Percentiles rank a stretch among this genome's conserved stretches.
Conservation (phyloP, 2,888 invertebrate genomes). For the Helleia helle region DNA sequence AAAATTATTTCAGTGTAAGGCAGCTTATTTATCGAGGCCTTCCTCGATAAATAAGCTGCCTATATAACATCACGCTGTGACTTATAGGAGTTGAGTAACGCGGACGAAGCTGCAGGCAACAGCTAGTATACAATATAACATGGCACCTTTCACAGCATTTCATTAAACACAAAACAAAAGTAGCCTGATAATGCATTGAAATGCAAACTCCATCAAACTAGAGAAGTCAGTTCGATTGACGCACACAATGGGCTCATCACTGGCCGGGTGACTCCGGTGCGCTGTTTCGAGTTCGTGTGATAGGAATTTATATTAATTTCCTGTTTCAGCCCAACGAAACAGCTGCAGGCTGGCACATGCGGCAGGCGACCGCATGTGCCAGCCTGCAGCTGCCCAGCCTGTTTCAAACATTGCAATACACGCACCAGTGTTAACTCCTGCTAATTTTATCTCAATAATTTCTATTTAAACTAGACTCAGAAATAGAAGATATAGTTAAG, state of each 20-base stretch:
- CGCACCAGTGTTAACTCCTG: constrained; percentile 55
- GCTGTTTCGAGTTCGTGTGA: constrained; percentile 52
- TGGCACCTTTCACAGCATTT: no score
- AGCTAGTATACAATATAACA: no score
- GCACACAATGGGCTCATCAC: constrained; percentile 61
- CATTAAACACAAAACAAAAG: constrained; percentile 6
- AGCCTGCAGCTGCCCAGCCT: constrained; percentile 49
- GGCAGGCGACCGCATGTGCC: constrained; percentile 44
- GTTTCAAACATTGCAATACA: constrained; percentile 54
- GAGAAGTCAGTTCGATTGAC: constrained; percentile 48
- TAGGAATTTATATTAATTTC: constrained; percentile 71
- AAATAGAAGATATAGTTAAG: constrained; percentile 13
- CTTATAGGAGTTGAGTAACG: no score
- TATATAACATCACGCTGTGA: no score
- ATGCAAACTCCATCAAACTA: constrained; percentile 31
- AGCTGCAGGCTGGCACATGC: constrained; percentile 58
- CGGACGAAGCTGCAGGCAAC: no score
- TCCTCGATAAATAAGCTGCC: no score
- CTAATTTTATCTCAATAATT: constrained; percentile 54
- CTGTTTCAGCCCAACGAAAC: constrained; percentile 50
- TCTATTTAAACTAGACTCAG: constrained; percentile 32
- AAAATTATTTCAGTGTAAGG: no score
- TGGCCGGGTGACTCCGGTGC: constrained; percentile 40
- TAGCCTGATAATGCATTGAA: constrained; percentile 8
- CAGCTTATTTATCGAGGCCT: no score